Percentiles rank a stretch among this genome's conserved stretches.
phyloP scores from a whole-genome alignment of 2,888 invertebrate species.

The Eristalinus sepulchralis region DNA sequence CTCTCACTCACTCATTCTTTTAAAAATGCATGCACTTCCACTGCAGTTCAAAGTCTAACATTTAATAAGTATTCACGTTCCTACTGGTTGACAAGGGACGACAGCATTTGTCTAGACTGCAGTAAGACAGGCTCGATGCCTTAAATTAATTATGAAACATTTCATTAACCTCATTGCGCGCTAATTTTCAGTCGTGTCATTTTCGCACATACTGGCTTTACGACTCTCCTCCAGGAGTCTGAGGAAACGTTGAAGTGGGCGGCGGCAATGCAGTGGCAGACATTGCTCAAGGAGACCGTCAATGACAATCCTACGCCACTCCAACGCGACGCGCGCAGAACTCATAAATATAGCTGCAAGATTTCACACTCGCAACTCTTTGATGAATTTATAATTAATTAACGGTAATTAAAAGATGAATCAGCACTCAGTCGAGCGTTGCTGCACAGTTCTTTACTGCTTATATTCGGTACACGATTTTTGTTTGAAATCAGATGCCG shows the following conservation, averaged over 20 bases:
- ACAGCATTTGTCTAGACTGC: slow-evolving; percentile 9
- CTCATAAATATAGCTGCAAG: background rate
- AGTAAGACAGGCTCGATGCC: background rate
- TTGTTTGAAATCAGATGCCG: background rate
- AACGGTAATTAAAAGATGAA: slow-evolving; percentile 18
- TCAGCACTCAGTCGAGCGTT: background rate
- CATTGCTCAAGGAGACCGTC: background rate
- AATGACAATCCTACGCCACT: background rate
- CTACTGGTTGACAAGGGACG: background rate
- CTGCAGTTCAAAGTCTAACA: background rate
- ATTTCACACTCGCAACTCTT: background rate
- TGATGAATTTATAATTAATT: slow-evolving; percentile 3
- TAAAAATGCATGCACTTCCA: no score
- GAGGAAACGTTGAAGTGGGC: slow-evolving; percentile 6
- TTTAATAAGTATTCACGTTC: background rate
- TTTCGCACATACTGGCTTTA: background rate
- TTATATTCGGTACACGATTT: no score
- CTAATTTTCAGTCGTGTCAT: slow-evolving; percentile 26
- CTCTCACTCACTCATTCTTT: no score
- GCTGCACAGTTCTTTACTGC: no score
- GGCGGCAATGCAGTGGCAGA: background rate
- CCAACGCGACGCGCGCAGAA: background rate
- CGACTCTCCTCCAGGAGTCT: background rate
- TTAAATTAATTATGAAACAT: slow-evolving; percentile 27
- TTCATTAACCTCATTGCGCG: slow-evolving; percentile 22